Conservation (phyloP, 1,140 invertebrate genomes). For the Capitella teleta region DNA sequence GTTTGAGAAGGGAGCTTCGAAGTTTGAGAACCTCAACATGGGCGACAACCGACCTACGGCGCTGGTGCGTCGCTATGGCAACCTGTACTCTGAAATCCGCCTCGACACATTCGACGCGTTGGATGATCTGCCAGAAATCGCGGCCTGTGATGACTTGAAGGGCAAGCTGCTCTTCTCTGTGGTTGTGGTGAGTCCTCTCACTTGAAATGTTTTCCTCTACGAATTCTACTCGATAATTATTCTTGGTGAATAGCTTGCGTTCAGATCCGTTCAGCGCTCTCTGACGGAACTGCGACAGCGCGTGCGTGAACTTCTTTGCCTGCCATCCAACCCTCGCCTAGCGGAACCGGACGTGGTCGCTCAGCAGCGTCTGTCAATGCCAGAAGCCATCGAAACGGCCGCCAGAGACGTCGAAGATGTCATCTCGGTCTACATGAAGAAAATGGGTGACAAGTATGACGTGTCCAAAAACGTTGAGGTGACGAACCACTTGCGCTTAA, state of each 20-base stretch:
- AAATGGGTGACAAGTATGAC: constrained; percentile 49
- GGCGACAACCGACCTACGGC: constrained; percentile 38
- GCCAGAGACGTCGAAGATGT: constrained; percentile 44
- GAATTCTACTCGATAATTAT: not conserved
- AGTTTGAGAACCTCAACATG: constrained; percentile 37
- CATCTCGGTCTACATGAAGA: constrained; percentile 45
- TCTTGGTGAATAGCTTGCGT: too few species aligned
- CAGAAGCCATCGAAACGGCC: constrained; percentile 8
- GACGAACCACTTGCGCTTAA: too few species aligned
- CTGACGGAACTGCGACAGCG: constrained; percentile 46
- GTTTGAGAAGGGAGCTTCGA: constrained; percentile 19
- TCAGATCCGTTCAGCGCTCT: constrained; percentile 47
- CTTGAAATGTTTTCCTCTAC: not conserved
- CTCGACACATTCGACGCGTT: constrained; percentile 73
- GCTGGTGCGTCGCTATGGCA: constrained; percentile 66
- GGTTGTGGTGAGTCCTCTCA: constrained; percentile 67
- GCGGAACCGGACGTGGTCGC: too few species aligned
- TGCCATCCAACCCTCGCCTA: too few species aligned
- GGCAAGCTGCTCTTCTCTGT: constrained; percentile 88
- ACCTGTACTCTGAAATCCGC: constrained; percentile 68
- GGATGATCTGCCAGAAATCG: constrained; percentile 61
- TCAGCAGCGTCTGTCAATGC: too few species aligned
- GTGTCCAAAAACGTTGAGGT: constrained; percentile 49
- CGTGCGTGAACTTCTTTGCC: constrained; percentile 45
- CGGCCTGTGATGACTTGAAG: constrained; percentile 73